A percentile compares a stretch with the other conserved stretches of the same genome.
Conservation (phyloP, 2,888 invertebrate species). For the Ametastegia equiseti region DNA sequence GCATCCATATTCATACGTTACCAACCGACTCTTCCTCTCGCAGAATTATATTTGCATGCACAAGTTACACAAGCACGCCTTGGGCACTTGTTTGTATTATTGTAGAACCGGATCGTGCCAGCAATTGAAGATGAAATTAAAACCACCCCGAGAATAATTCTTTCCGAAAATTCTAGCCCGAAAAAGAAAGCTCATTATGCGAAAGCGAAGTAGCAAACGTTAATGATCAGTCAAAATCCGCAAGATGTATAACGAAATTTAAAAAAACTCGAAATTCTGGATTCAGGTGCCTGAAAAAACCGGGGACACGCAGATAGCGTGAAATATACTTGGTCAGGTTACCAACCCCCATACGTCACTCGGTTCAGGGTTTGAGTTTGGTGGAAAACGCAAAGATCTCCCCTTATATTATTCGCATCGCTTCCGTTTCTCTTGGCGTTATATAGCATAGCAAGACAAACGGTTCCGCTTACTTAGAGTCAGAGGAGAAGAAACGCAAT, state of each 20-base stretch:
- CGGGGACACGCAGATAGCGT: background rate
- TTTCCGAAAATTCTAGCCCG: background rate
- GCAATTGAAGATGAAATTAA: slow-evolving; percentile 5
- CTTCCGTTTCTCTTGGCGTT: background rate
- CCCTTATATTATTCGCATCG: background rate
- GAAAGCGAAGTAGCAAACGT: too few species aligned
- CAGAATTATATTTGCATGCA: background rate
- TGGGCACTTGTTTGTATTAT: slow-evolving; percentile 20
- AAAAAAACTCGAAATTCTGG: too few species aligned
- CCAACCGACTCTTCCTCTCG: background rate
- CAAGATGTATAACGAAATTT: too few species aligned
- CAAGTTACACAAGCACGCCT: slow-evolving; percentile 17
- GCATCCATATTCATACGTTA: slow-evolving; percentile 25
- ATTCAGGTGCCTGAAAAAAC: too few species aligned
- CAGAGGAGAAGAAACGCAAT: slow-evolving; percentile 56
- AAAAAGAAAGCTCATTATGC: background rate
- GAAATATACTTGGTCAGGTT: slow-evolving; percentile 18
- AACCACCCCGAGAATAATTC: background rate
- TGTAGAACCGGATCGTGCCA: slow-evolving; percentile 20
- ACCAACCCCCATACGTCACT: slow-evolving; percentile 29
- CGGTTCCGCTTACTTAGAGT: slow-evolving; percentile 24
- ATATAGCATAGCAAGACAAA: slow-evolving; percentile 39
- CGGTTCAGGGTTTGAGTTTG: background rate
- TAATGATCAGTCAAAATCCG: too few species aligned
- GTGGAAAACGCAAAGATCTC: background rate